phyloP scores from a whole-genome alignment of 2,888 invertebrate species.

The Phania funesta region DNA sequence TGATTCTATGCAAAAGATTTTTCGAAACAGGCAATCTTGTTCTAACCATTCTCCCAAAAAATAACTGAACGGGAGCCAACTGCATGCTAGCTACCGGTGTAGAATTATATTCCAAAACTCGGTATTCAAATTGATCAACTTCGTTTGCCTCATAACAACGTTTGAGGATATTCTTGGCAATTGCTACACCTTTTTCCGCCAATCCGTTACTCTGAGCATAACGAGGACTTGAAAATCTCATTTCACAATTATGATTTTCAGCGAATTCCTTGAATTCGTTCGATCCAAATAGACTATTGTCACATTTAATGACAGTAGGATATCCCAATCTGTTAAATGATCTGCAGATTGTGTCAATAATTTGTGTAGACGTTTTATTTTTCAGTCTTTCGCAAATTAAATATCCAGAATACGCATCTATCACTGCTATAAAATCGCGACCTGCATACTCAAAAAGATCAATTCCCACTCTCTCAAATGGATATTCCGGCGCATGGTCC shows the following conservation, averaged over 20 bases:
- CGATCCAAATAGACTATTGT: constrained; percentile 5
- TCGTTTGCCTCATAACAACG: constrained; percentile 15
- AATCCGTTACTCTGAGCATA: constrained; percentile 38
- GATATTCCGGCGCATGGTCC: constrained; percentile 30
- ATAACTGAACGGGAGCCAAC: neutral
- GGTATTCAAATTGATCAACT: neutral
- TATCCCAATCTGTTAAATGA: constrained; percentile 24
- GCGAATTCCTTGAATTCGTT: neutral
- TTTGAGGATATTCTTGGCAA: constrained; percentile 1
- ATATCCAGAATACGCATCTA: constrained; percentile 47
- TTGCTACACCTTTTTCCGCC: constrained; percentile 32
- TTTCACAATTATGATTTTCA: constrained; percentile 39
- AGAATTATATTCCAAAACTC: neutral
- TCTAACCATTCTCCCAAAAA: neutral
- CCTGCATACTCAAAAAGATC: constrained; percentile 52
- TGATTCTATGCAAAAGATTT: neutral
- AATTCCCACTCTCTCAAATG: constrained; percentile 24
- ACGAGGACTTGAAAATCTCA: constrained; percentile 60
- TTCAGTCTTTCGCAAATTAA: neutral
- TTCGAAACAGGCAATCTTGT: neutral
- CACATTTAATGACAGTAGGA: constrained; percentile 7
- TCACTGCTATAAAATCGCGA: constrained; percentile 7
- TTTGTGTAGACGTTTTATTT: constrained; percentile 25
- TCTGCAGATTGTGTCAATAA: neutral
- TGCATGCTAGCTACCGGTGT: neutral